Evolutionary conservation across 2,888 invertebrate genomes (phyloP), one percentile per base, ranked within the genome.

Genomic region (Auanema sp.): DNA sequence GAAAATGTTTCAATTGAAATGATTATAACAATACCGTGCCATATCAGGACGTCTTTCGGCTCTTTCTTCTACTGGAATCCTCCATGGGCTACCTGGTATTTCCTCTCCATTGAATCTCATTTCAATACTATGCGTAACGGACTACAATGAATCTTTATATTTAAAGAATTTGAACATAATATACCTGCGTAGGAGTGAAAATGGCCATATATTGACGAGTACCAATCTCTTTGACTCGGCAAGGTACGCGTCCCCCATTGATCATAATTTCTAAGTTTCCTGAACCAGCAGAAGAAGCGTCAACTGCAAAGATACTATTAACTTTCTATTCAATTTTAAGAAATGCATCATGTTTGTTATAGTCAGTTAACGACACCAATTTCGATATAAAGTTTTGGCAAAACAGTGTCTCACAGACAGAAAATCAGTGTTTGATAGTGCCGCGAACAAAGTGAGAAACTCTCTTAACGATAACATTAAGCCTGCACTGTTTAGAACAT

Each of bases 251-350:
- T 4, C 94, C 92, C 44, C 93, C 94, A 82, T 95, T 94, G 10
- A 95, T 94, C 71, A 95, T 89, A 74, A 97, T 91, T 85, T 96
- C 96, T 74, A 97, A 86, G 85, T 95, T 94, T 16, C 96, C 97
- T 2, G 93, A 92, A 43, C 96, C 96, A n/a, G 96, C 95, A 72
- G 90, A 89, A 65, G 92, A 91, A 62, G 95, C 94, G 85, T 97
- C 95, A 85, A 97, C 93, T 93, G 83, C 44, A 85, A 83, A 47
- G 2, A 56, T 25, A n/a, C 6, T 16, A n/a, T n/a, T 53, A 16
- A 41, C 16, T 47, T 21, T n/a, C n/a, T n/a, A n/a, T n/a, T n/a
- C n/a, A n/a, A n/a, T n/a, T n/a, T n/a, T n/a, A n/a, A n/a, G n/a
- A n/a, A n/a, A n/a, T n/a, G n/a, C n/a, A n/a, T n/a, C n/a, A n/a